Evolutionary conservation across 2,888 invertebrate genomes (phyloP), one percentile per base, ranked within the genome.

Genomic region (Volucella inflata): DNA sequence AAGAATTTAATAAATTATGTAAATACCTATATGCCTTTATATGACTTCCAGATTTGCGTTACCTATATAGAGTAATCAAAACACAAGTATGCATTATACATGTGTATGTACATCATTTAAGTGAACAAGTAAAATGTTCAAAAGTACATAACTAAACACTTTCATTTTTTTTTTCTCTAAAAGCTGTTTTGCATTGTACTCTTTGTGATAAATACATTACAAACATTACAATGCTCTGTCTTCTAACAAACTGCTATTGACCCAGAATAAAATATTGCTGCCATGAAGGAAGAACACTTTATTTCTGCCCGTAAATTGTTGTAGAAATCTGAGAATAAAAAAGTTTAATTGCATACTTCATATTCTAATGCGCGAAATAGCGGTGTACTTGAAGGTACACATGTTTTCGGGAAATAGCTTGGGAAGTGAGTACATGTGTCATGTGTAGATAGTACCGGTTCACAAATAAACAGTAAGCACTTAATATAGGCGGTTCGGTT

Each of bases 371-470:
- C n/a, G 71, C 70, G 55, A 68, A 60, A 60, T 42, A 59, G 48
- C 70, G 70, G 62, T 50, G 62, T 38, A 30, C 44, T 40, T 40
- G 75, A 21, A 38, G 40, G 44, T 65, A 48, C 46, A 57, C 51
- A 51, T 55, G 67, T 51, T 67, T 82, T 82, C 62, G 57, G 81
- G 82, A 72, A 82, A 77, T 60, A 44, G 62, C 71, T 70, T 57
- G 21, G 51, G 6, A 30, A 6, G 6, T 2, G 21, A 3, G 21
- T 21, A 21, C 30, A 30, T 30, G 30, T 6, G 30, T 55, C 53
- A 53, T 55, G 42, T 42, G 71, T 42, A 71, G 64, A 71, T 71
- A 82, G 65, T 78, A 71, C 77, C 60, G 82, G 82, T 78, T 78
- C 78, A 67, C 50, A 72, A 72, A 44, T 50, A 71, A 82, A 78